Evolutionary conservation across 2,888 invertebrate genomes (phyloP).

Genomic region (Andrena dorsata): DNA sequence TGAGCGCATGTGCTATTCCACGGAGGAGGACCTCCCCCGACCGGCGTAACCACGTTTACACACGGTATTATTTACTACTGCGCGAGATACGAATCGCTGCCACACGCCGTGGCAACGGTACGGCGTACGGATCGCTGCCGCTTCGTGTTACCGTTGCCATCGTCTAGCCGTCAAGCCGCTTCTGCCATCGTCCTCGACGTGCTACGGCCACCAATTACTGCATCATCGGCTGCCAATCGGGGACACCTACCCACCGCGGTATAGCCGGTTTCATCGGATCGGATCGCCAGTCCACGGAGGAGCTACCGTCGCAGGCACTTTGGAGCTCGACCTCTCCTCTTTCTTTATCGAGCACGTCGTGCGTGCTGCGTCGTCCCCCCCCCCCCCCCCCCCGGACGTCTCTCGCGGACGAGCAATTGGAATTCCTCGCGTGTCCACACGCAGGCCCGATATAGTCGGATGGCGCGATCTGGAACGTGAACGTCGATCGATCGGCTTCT

Average conservation of each 20-base stretch:
- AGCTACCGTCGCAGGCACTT: not conserved
- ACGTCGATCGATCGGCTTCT: constrained; percentile 65
- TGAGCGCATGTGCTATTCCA: constrained; percentile 84
- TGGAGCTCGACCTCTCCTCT: constrained; percentile 22
- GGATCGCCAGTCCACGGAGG: constrained; percentile 5
- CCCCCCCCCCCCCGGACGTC: constrained; percentile 35
- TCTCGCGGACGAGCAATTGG: constrained; percentile 63
- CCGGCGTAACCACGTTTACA: constrained; percentile 76
- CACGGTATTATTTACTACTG: constrained; percentile 77
- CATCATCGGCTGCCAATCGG: not conserved
- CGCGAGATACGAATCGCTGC: constrained; percentile 72
- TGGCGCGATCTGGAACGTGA: constrained; percentile 70
- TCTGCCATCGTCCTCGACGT: not conserved
- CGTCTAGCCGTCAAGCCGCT: not conserved
- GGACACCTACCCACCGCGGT: not conserved
- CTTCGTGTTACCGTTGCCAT: constrained; percentile 20
- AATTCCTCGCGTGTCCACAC: constrained; percentile 68
- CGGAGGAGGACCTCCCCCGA: constrained; percentile 76
- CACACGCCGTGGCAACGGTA: constrained; percentile 69
- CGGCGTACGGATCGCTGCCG: constrained; percentile 61
- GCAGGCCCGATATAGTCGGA: constrained; percentile 69
- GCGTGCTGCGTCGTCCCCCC: constrained; percentile 46
- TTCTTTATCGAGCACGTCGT: constrained; percentile 50
- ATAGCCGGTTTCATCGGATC: constrained; percentile 21
- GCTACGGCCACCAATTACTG: not conserved